A percentile compares a stretch with the other conserved stretches of the same genome.
Conservation (phyloP, 2,113 vertebrate genomes). For the Oncorhynchus mykiss region DNA sequence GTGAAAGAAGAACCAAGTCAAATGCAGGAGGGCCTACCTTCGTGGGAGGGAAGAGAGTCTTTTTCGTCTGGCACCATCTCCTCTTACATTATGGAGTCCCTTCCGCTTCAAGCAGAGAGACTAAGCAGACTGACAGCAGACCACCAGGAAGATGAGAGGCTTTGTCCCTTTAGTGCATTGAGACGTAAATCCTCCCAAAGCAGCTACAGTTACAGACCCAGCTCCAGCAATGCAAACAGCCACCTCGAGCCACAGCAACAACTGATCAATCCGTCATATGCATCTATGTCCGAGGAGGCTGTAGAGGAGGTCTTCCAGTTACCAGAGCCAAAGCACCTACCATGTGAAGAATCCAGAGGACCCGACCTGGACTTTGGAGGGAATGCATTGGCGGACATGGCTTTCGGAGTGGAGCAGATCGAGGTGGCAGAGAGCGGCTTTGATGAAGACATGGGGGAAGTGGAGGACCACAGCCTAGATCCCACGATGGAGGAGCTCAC, state of each 20-base stretch:
- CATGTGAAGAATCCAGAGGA: conserved; percentile 18
- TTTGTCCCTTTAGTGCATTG: conserved; percentile 44
- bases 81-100: conserved; percentile 60
- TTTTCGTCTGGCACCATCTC: conserved; percentile 69
- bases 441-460: conserved; percentile 58
- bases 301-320: conserved; percentile 40
- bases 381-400: conserved; percentile 18
- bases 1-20: conserved; percentile 12
- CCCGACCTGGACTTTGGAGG: conserved; percentile 21
- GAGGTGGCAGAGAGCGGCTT: conserved; percentile 62
- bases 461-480: conserved; percentile 28
- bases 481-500: conserved; percentile 12
- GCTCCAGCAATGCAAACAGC: conserved; percentile 36
- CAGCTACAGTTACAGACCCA: conserved; percentile 32
- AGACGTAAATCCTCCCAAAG: conserved; percentile 46
- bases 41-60: conserved; percentile 50
- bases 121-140: conserved; percentile 22
- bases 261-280: conserved; percentile 29
- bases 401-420: conserved; percentile 42
- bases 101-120: conserved; percentile 56
- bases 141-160: conserved; percentile 27
- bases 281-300: conserved; percentile 54
- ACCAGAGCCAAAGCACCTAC: conserved; percentile 10
- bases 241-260: conserved; percentile 20
- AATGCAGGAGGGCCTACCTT: conserved; percentile 46